Base-by-base conservation (phyloP, 2,888 invertebrate genomes). In the Pandemis heparana region DNA sequence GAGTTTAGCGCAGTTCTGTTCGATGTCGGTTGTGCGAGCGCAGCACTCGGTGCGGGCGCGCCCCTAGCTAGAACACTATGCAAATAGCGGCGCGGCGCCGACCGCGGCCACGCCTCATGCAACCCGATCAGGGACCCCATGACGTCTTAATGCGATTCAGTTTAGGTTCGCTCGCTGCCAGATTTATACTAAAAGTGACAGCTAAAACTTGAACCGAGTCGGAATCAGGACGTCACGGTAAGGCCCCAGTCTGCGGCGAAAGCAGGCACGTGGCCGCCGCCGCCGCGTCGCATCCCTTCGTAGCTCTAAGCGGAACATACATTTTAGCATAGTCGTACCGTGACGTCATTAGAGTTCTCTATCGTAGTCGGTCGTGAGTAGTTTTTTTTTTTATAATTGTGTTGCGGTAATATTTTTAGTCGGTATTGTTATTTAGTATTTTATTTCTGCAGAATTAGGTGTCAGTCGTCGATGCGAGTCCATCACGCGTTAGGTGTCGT, bases 371-470 rank as follows among this genome's bases (percentile, higher is more conserved):
- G 89, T 88, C 89, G 85, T 82, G 83, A 86, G 86, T 89, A 89
- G 84, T 80, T 81, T 84, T 85, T 88, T 88, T 86, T 86, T 85
- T 82, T 85, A 86, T 86, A 83, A 82, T 88, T 92, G 90, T 88
- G 92, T 92, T 92, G 90, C 88, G 86, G 83, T 91, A 87, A 86
- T 69, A 59, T 87, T 87, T 53, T 92, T 89, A 89, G 89, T 90
- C 85, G 82, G 85, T 90, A 88, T 90, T 92, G 94, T 94, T 94
- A 93, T 94, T 94, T 94, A 93, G 94, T 94, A 86, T 94, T 92
- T 92, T 93, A 93, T 89, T 87, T 89, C 83, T 84, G 83, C 81
- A 80, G 80, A 80, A 78, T 79, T 79, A 78, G 80, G 81, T 77
- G 65, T 65, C 65, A 53, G 65, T 65, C 53, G 65, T 65, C 51